Evolutionary conservation across 2,888 invertebrate genomes (phyloP), one percentile per base, ranked within the genome.

Genomic region (Alloplasta piceator): DNA sequence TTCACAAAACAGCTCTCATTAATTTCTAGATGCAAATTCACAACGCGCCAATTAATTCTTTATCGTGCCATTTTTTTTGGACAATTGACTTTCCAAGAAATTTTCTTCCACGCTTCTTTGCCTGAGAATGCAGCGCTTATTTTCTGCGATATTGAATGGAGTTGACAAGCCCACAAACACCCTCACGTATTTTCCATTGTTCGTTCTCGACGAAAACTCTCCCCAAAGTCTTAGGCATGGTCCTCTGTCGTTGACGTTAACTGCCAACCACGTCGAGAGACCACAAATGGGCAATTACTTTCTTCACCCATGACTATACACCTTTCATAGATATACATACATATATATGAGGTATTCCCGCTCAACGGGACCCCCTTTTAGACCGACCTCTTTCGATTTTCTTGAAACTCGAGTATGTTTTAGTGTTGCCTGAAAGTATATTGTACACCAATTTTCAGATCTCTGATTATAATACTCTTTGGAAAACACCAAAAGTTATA

Each of bases 171-270:
- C 39, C 10, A 9, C 26, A 16, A 60, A 52, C 63, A 46, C 63
- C 55, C 63, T 63, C 56, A 9, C 63, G 71, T 56, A 55, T 43
- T 73, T 73, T 56, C 56, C 56, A 64, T 73, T 67, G 10, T 52
- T 66, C 38, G 7, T 12, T 67, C n/a, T 9, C 26, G 26, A 64
- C n/a, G 39, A n/a, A n/a, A 10, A 14, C 36, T 38, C 55, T 36
- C 56, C 58, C 48, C 66, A 38, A 5, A 46, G 66, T 72, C 80
- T 72, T 63, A 56, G 58, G 58, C 64, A 60, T 5, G 14, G 64
- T 70, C 73, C 80, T 72, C 82, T 82, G 82, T 70, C 74, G 73
- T 77, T 82, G 82, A 82, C 82, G 77, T 82, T 82, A 80, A 82
- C 82, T 80, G 64, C 80, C 52, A 67, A 70, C 76, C 72, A 63